Evolutionary conservation across 2,888 invertebrate species (phyloP), one percentile per base, ranked within the genome.

Genomic region (Oscheius sp.): DNA sequence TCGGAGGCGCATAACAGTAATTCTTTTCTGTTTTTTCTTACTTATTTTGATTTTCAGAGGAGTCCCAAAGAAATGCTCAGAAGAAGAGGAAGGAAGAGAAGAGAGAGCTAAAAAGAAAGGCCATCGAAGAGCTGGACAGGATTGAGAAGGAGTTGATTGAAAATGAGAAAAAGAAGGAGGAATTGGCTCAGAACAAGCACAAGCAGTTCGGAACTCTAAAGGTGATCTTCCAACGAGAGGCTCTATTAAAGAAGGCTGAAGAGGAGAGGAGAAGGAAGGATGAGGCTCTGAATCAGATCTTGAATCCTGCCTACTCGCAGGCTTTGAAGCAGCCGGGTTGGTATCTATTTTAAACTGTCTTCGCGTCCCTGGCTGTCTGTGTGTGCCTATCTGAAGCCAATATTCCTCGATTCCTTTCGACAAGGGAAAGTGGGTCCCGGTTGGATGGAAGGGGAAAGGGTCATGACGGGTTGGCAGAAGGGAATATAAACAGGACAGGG

Each of bases 31-130:
- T 29, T 5, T 33, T 37, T 59, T 59, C 1, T 2, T 13, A 9
- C 5, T 59, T 59, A 29, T 5, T 32, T 32, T 51, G 42, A 21
- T 53, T 66, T 70, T 2, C 29, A 70, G 70, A 58, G 29, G 70
- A 59, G 42, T 58, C 48, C 21, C 58, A 70, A 33, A 57, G 42
- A 32, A 50, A 42, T 42, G 59, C 59, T 9, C 29, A 33, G 33
- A 57, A 59, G 50, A 70, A 70, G 32, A 70, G 58, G 32, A 59
- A 50, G 32, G 48, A 70, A 29, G 70, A 70, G 48, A 58, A 58
- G 58, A 42, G 11, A 10, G 58, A 29, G 42, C 13, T 42, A 47
- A 70, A 59, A 11, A 7, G 9, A 11, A 35, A 57, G 29, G 70
- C 70, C 13, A 33, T 13, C 21, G 58, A 70, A 5, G 70, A 70